phyloP scores from a whole-genome alignment of 2,888 invertebrate species.

The Chloromyia formosa region DNA sequence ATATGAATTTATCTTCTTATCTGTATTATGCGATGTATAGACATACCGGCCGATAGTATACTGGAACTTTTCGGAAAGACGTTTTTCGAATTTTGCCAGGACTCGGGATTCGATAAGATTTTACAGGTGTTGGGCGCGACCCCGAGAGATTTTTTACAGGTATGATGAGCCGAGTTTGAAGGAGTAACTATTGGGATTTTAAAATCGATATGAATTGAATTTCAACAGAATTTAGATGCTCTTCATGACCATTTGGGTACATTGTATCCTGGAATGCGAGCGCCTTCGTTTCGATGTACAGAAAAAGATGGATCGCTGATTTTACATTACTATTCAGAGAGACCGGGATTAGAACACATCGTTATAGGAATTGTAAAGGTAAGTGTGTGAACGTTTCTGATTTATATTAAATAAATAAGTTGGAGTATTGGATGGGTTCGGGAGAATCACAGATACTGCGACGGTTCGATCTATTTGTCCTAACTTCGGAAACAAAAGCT shows the following conservation, averaged over 20 bases:
- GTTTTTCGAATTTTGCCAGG: constrained; percentile 96
- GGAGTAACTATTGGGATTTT: background rate
- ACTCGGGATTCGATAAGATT: constrained; percentile 96
- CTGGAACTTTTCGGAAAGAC: constrained; percentile 92
- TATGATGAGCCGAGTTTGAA: constrained; percentile 55
- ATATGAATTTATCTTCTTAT: too few species aligned
- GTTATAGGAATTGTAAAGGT: constrained; percentile 98
- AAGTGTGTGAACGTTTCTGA: too few species aligned
- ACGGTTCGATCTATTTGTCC: too few species aligned
- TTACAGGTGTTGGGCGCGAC: constrained; percentile 94
- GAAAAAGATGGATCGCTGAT: constrained; percentile 91
- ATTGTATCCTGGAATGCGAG: constrained; percentile 92
- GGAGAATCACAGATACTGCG: too few species aligned
- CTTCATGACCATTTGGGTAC: constrained; percentile 95
- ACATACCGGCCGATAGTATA: constrained; percentile 89
- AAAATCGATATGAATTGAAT: background rate
- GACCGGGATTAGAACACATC: constrained; percentile 92
- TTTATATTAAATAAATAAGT: too few species aligned
- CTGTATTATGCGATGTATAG: constrained; percentile 64
- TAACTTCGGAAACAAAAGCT: too few species aligned
- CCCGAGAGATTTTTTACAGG: constrained; percentile 93
- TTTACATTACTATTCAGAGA: constrained; percentile 95
- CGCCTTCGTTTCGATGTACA: constrained; percentile 95
- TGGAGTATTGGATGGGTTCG: too few species aligned
- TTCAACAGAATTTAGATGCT: constrained; percentile 87